A percentile compares a stretch with the other conserved stretches of the same genome.
Evolutionary conservation across 2,888 invertebrate species (phyloP).

Genomic region (Bruchidius siliquastri): DNA sequence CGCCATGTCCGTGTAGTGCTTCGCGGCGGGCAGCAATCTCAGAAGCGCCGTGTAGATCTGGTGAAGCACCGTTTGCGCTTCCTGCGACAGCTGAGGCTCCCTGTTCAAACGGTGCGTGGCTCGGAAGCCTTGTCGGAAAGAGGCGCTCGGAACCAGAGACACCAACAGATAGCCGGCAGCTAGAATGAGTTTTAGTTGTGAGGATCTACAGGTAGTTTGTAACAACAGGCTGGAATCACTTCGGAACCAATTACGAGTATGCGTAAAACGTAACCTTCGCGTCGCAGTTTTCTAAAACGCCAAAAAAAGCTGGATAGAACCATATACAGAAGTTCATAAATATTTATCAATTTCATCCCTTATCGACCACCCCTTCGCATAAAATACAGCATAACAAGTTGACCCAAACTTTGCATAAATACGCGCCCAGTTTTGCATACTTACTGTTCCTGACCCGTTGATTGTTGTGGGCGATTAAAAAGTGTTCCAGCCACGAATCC

Average conservation of each 20-base stretch:
- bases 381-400: too few relatives aligned
- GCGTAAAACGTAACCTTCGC: too few relatives aligned
- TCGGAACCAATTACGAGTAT: too few relatives aligned
- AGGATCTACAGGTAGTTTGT: neutral
- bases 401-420: too few relatives aligned
- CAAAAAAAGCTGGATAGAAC: too few relatives aligned
- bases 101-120: slow-evolving; percentile 51
- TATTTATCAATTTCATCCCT: too few relatives aligned
- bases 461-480: slow-evolving; percentile 78
- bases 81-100: slow-evolving; percentile 51
- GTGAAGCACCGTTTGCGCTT: slow-evolving; percentile 55
- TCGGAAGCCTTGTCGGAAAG: slow-evolving; percentile 85
- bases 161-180: slow-evolving; percentile 87
- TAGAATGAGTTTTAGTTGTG: slow-evolving; percentile 38
- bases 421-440: too few relatives aligned
- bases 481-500: slow-evolving; percentile 87
- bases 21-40: slow-evolving; percentile 73
- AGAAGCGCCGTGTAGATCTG: slow-evolving; percentile 71
- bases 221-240: too few relatives aligned
- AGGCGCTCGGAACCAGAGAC: slow-evolving; percentile 84
- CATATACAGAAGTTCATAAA: too few relatives aligned
- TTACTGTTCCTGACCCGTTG: slow-evolving; percentile 79
- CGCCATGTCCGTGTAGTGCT: slow-evolving; percentile 80
- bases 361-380: too few relatives aligned
- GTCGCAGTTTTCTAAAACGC: too few relatives aligned